These are phyloP conservation scores for Graphium colonna DNA, from an alignment of 2,888 invertebrate genomes.

Conservation along the genomic window DNA sequence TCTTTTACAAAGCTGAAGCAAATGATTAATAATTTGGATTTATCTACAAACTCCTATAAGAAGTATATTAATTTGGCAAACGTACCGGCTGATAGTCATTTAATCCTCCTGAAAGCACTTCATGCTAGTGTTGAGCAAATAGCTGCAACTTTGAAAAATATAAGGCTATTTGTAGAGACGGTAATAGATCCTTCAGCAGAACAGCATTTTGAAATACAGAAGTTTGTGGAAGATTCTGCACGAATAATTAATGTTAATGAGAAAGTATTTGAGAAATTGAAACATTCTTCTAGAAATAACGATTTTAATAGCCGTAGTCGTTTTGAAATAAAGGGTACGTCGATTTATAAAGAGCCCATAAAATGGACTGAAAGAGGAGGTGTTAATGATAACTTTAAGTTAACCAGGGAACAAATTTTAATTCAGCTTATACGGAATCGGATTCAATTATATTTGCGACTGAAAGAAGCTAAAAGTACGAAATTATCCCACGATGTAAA, in stretches of 20 bases:
- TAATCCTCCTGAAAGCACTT: constrained; percentile 52
- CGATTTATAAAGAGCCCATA: not conserved
- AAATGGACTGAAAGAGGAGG: constrained; percentile 17
- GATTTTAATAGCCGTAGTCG: not conserved
- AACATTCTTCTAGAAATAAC: constrained; percentile 27
- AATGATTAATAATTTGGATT: constrained; percentile 43
- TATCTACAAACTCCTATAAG: constrained; percentile 47
- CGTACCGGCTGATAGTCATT: constrained; percentile 44
- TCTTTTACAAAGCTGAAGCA: constrained; percentile 44
- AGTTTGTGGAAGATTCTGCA: constrained; percentile 46
- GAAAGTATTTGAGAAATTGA: constrained; percentile 39
- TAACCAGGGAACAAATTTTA: constrained; percentile 54
- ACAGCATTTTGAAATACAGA: constrained; percentile 37
- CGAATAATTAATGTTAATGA: constrained; percentile 43
- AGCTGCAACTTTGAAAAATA: constrained; percentile 39
- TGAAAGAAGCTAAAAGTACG: constrained; percentile 40
- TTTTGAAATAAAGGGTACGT: not conserved
- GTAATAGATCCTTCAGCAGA: constrained; percentile 34
- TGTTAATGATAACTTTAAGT: constrained; percentile 32
- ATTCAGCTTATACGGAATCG: constrained; percentile 61
- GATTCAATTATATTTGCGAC: constrained; percentile 44
- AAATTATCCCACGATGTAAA: constrained; percentile 43
- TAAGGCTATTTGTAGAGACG: constrained; percentile 36
- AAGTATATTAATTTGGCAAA: constrained; percentile 39
- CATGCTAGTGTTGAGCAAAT: constrained; percentile 44